These are phyloP conservation scores for Rhinophrynus dorsalis DNA, from an alignment of 2,797 vertebrate genomes.

Conservation along the genomic window DNA sequence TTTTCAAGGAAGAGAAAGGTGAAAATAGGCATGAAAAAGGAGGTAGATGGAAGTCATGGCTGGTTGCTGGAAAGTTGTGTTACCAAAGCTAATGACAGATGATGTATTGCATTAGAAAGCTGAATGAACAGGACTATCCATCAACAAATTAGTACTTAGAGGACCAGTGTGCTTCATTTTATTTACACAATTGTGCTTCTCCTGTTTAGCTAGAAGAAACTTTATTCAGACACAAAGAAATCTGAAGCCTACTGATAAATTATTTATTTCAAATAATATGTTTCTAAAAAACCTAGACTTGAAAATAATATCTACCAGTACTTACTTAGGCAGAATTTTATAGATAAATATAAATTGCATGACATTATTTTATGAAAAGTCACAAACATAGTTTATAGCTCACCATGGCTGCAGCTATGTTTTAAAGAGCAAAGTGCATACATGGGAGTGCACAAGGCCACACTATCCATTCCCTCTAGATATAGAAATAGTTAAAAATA, in stretches of 20 bases:
- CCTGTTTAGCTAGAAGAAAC: slow-evolving; percentile 19
- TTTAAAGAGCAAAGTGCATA: too few species aligned
- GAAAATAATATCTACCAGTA: too few species aligned
- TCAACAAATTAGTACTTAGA: slow-evolving; percentile 40
- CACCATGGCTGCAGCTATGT: too few species aligned
- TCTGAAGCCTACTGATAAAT: slow-evolving; percentile 6
- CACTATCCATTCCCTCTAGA: too few species aligned
- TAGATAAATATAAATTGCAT: background rate
- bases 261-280: slow-evolving; percentile 8
- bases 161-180: slow-evolving; percentile 15
- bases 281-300: background rate
- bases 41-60: too few species aligned
- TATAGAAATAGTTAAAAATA: too few species aligned
- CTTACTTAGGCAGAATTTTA: too few species aligned
- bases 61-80: background rate
- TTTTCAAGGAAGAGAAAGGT: too few species aligned
- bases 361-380: too few species aligned
- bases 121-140: slow-evolving; percentile 34
- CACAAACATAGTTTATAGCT: too few species aligned
- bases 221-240: slow-evolving; percentile 19
- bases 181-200: slow-evolving; percentile 28
- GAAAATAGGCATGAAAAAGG: background rate
- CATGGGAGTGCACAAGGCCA: too few species aligned
- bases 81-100: slow-evolving; percentile 17
- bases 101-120: slow-evolving; percentile 38